These are phyloP conservation scores for Nothoprocta pentlandii DNA, from an alignment of 2,113 vertebrate species.

Conservation along the genomic window DNA sequence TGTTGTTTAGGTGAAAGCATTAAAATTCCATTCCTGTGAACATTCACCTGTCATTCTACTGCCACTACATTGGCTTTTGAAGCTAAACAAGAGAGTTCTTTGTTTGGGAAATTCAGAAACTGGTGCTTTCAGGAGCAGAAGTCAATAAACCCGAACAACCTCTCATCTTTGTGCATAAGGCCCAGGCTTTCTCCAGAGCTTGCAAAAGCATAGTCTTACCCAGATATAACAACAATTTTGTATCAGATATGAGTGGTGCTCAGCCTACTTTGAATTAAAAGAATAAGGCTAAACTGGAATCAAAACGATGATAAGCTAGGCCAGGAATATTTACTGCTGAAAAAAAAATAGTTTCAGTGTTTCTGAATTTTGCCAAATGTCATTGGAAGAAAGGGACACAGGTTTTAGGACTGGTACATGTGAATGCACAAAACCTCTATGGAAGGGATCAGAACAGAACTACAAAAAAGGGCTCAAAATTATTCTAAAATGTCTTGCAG, in stretches of 20 bases:
- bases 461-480: neutral
- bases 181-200: neutral
- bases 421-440: neutral
- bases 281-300: neutral
- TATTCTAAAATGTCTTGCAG: neutral
- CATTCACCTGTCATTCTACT: neutral
- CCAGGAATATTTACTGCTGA: neutral
- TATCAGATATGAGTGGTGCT: neutral
- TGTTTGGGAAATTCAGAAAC: neutral
- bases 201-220: neutral
- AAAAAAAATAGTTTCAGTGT: neutral
- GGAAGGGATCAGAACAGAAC: neutral
- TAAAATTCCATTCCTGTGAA: neutral
- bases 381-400: neutral
- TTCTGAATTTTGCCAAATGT: neutral
- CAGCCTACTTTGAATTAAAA: neutral
- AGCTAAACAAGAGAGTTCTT: neutral
- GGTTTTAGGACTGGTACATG: neutral
- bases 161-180: neutral
- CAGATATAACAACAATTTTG: neutral
- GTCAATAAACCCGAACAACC: neutral
- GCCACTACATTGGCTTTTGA: neutral
- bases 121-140: neutral
- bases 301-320: neutral
- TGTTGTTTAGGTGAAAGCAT: neutral